These are phyloP conservation scores for Hylaeus anthracinus DNA, from an alignment of 1,140 invertebrate species.

Conservation along the genomic window DNA sequence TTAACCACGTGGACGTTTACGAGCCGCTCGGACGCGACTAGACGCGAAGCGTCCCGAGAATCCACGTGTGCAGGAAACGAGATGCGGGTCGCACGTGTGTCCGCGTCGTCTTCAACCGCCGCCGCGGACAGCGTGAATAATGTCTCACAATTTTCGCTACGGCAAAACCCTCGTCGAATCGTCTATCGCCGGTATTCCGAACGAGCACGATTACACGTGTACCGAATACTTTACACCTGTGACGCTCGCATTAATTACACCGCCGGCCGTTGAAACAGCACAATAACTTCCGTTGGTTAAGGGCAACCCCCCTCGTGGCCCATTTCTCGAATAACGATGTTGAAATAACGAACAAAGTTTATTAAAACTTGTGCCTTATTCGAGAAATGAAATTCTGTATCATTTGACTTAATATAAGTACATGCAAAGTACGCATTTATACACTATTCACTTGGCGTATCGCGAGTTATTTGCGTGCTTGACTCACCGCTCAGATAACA, in stretches of 20 bases:
- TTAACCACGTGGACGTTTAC: slow-evolving; percentile 70
- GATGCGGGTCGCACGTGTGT: slow-evolving; percentile 75
- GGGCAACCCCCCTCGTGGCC: too few relatives aligned
- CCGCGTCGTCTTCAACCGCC: slow-evolving; percentile 42
- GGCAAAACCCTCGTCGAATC: slow-evolving; percentile 7
- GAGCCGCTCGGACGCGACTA: slow-evolving; percentile 38
- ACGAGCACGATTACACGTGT: not conserved
- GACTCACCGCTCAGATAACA: not conserved
- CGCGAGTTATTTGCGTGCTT: not conserved
- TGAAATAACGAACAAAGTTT: too few relatives aligned
- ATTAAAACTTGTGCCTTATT: too few relatives aligned
- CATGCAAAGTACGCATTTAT: not conserved
- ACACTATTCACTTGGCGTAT: not conserved
- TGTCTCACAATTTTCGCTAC: slow-evolving; percentile 30
- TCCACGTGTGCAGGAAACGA: slow-evolving; percentile 76
- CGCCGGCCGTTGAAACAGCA: not conserved
- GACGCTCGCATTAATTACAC: not conserved
- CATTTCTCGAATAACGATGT: too few relatives aligned
- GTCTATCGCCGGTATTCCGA: slow-evolving; percentile 1
- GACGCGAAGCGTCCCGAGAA: slow-evolving; percentile 41
- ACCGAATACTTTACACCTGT: not conserved
- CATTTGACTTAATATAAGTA: not conserved
- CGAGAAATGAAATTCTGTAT: not conserved
- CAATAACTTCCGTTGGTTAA: not conserved
- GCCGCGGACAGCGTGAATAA: slow-evolving; percentile 31